A percentile compares a stretch with the other conserved stretches of the same genome.
phyloP scores from a whole-genome alignment of 2,797 vertebrate species.

The Intellagama lesueurii region DNA sequence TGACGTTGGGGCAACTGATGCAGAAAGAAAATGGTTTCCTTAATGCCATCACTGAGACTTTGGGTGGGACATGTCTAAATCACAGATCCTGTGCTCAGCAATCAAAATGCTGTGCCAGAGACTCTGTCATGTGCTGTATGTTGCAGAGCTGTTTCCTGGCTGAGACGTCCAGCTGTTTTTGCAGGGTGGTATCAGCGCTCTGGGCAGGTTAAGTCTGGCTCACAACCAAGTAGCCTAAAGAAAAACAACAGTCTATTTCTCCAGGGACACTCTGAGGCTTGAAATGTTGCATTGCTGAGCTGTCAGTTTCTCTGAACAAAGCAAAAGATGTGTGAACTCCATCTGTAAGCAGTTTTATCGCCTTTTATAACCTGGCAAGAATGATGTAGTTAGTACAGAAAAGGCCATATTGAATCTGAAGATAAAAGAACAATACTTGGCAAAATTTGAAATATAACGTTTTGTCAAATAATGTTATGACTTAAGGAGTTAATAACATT shows the following conservation, averaged over 20 bases:
- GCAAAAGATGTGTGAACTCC: background rate
- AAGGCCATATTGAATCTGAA: background rate
- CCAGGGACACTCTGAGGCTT: background rate
- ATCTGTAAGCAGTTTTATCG: background rate
- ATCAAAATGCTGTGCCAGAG: background rate
- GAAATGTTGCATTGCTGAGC: background rate
- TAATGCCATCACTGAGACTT: background rate
- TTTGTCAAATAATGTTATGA: constrained; percentile 14
- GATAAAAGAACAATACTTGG: background rate
- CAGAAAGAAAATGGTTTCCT: background rate
- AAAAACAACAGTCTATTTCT: background rate
- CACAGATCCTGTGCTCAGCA: background rate
- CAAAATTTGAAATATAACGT: background rate
- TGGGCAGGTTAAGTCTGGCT: background rate
- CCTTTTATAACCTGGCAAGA: background rate
- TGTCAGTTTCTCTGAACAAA: background rate
- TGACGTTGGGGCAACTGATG: background rate
- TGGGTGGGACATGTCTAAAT: background rate
- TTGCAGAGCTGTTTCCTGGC: background rate
- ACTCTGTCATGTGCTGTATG: background rate
- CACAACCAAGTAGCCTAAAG: background rate
- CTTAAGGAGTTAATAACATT: constrained; percentile 2
- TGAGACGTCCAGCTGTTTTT: background rate
- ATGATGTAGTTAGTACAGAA: background rate
- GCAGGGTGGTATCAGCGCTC: background rate